Base-by-base conservation (phyloP, 2,888 invertebrate species). In the Macrophya annulata region DNA sequence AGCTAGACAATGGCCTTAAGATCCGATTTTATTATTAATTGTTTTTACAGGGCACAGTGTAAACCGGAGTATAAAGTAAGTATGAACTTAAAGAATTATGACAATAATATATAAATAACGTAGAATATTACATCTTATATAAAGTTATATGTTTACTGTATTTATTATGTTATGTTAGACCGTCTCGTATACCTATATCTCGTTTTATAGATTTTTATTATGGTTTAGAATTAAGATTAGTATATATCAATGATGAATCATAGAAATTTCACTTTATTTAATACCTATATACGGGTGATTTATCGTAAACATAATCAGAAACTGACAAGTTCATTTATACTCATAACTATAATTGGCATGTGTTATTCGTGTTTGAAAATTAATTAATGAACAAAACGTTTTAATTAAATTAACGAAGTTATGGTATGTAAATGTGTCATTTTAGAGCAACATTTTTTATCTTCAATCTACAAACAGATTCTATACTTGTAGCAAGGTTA, bases 1-100 rank as follows among this genome's bases (percentile, higher is more conserved):
- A 74, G 72, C 9, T 62, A 62, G 62, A 81, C 62, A 81, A 81
- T 62, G 21, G 81, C 81, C 62, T 81, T 62, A 81, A 81, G 65
- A 81, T 43, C 65, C 81, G 62, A 81, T 45, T 12, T 55, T 83
- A 15, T 83, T 43, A 62, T 62, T 43, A 10, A 62, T 77, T 77
- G 31, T 43, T 81, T 81, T 65, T 81, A 62, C 62, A 81, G 81
- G 81, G 43, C 37, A 59, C 43, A 43, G 72, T 55, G 48, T 68
- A 68, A 65, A 31, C 68, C 45, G 31, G 45, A 43, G 72, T 43
- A 21, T 68, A 68, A 68, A 51, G 65, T 83, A 83, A 83, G 65
- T 83, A 71, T 37, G 48, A 62, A 62, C 12, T 62, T 62, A 21
- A 15, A 21, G 55, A 17, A 55, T 25, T 25, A 21, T 3, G 62